Percentiles rank a stretch among this genome's conserved stretches.
Conservation (phyloP, 2,113 vertebrate genomes). For the Trogon surrucura region DNA sequence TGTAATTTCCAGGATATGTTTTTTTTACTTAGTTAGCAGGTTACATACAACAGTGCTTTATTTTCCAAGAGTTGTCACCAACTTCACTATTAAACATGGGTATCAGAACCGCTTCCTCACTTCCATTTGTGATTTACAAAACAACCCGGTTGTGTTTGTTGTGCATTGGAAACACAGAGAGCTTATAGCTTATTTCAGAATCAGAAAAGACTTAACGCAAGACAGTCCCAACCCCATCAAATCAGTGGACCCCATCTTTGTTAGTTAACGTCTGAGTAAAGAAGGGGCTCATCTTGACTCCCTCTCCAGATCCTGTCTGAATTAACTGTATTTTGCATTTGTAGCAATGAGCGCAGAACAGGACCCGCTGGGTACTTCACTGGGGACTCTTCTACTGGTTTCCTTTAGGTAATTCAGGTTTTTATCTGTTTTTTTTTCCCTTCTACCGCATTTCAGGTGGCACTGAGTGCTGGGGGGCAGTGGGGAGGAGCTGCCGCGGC, state of each 20-base stretch:
- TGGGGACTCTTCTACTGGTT: neutral
- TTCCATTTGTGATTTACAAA: neutral
- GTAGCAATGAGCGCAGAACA: neutral
- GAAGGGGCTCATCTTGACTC: neutral
- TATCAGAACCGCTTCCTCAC: neutral
- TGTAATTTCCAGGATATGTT: neutral
- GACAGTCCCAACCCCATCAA: neutral
- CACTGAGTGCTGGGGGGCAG: neutral
- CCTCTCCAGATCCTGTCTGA: neutral
- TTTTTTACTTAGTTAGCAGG: neutral
- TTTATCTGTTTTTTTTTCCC: neutral
- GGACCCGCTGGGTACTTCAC: neutral
- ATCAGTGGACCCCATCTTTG: neutral
- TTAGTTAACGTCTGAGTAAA: neutral
- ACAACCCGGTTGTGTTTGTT: neutral
- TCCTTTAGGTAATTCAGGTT: neutral
- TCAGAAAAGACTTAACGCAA: neutral
- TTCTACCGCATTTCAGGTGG: neutral
- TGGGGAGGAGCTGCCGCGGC: neutral
- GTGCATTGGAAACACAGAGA: neutral
- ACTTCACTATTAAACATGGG: neutral
- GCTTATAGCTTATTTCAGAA: neutral
- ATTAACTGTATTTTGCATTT: neutral
- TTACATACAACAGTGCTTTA: neutral
- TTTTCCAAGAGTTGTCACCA: neutral